phyloP scores from a whole-genome alignment of 2,113 vertebrate species.

The Mixornis gularis region DNA sequence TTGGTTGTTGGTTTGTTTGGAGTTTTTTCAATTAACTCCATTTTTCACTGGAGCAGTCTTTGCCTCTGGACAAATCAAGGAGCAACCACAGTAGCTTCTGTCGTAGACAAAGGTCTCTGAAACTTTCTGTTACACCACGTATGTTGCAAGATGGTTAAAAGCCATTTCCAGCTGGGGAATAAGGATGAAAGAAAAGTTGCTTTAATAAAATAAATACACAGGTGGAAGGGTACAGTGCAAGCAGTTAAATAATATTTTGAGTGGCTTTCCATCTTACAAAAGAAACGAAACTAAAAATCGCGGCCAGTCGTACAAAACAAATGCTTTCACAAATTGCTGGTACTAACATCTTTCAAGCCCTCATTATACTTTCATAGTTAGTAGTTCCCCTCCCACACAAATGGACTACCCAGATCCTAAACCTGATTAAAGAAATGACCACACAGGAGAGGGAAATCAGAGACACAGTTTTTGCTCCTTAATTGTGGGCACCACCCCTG shows the following conservation, averaged over 20 bases:
- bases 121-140: not conserved
- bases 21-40: not conserved
- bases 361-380: not conserved
- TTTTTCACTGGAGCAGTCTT: not conserved
- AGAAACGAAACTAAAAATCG: not conserved
- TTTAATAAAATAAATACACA: not conserved
- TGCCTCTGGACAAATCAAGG: not conserved
- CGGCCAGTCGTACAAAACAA: not conserved
- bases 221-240: not conserved
- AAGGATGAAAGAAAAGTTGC: not conserved
- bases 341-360: not conserved
- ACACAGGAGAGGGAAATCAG: not conserved
- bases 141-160: not conserved
- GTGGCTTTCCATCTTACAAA: not conserved
- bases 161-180: not conserved
- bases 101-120: not conserved
- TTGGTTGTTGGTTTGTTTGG: not conserved
- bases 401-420: not conserved
- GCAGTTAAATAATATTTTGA: not conserved
- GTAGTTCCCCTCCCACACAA: not conserved
- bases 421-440: not conserved
- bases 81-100: not conserved
- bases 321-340: not conserved
- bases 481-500: not conserved
- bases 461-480: not conserved